A percentile compares a stretch with the other conserved stretches of the same genome.
These are phyloP conservation scores for Leucophenga varia DNA, from an alignment of 1,140 invertebrate genomes.

Conservation along the genomic window DNA sequence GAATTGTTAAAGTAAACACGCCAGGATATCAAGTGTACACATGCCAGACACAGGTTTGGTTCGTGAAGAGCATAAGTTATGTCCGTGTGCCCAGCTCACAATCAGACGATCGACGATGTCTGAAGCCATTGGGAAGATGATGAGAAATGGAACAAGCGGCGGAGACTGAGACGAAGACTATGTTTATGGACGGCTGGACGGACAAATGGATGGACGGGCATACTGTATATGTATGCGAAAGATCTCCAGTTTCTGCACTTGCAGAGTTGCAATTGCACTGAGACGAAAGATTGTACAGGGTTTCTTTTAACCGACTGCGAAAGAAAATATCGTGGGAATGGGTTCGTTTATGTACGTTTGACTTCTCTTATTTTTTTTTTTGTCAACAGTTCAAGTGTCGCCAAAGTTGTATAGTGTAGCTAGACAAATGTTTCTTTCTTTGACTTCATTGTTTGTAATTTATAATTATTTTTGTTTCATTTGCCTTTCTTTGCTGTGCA, in stretches of 20 bases:
- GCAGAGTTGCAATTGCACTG: slow-evolving; percentile 28
- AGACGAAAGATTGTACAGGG: slow-evolving; percentile 25
- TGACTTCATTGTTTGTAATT: too few relatives aligned
- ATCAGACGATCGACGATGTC: background rate
- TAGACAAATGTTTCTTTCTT: slow-evolving; percentile 48
- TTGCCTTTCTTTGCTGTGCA: slow-evolving; percentile 20
- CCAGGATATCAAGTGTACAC: slow-evolving; percentile 54
- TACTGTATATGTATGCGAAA: slow-evolving; percentile 35
- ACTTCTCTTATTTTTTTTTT: slow-evolving; percentile 7
- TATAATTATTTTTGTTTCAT: slow-evolving; percentile 20
- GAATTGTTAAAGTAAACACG: slow-evolving; percentile 51
- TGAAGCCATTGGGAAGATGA: too few relatives aligned
- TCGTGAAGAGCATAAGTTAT: slow-evolving; percentile 36
- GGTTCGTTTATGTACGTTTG: background rate
- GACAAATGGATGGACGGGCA: slow-evolving; percentile 7
- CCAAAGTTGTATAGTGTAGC: too few relatives aligned
- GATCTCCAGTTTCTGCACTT: slow-evolving; percentile 51
- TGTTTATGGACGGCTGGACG: slow-evolving; percentile 1
- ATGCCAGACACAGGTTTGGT: slow-evolving; percentile 19
- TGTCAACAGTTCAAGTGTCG: slow-evolving; percentile 45
- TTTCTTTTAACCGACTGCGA: slow-evolving; percentile 7
- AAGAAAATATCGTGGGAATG: slow-evolving; percentile 52
- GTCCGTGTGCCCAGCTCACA: slow-evolving; percentile 17
- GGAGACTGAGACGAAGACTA: background rate
- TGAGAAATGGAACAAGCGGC: too few relatives aligned